Percentiles rank a stretch among this genome's conserved stretches.
phyloP scores from a whole-genome alignment of 2,888 invertebrate genomes.

The Ectobius pallidus region DNA sequence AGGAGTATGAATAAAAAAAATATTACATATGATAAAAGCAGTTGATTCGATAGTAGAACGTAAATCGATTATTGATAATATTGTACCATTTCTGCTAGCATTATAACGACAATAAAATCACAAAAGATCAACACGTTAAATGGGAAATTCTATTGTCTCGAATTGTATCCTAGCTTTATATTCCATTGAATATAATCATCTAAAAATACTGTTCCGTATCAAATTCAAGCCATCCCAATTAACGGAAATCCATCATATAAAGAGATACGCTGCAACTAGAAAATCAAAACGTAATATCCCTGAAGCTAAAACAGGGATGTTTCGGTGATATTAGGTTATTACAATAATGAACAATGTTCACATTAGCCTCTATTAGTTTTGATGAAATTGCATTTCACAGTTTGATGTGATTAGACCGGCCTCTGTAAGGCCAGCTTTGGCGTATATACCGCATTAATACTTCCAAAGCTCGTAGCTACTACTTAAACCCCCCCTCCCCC shows the following conservation, averaged over 20 bases:
- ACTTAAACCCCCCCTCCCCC: too few relatives aligned
- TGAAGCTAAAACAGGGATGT: conserved; percentile 2
- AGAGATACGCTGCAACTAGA: not conserved
- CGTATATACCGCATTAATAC: not conserved
- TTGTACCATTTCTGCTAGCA: too few relatives aligned
- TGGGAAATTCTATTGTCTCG: too few relatives aligned
- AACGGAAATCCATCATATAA: not conserved
- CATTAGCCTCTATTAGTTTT: conserved; percentile 13
- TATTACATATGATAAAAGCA: too few relatives aligned
- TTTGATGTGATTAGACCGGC: not conserved
- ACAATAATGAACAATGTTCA: conserved; percentile 23
- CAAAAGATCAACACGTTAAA: too few relatives aligned
- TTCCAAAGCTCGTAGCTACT: not conserved
- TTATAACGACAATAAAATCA: too few relatives aligned
- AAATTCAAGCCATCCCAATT: not conserved
- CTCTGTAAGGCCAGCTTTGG: not conserved
- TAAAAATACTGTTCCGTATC: too few relatives aligned
- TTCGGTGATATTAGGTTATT: conserved; percentile 8
- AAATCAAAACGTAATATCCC: conserved; percentile 5
- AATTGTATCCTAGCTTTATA: too few relatives aligned
- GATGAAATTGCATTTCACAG: conserved; percentile 22
- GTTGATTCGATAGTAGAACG: too few relatives aligned
- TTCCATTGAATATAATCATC: too few relatives aligned
- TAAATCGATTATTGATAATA: too few relatives aligned
- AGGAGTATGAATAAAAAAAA: too few relatives aligned